Base-by-base conservation (phyloP, 2,888 invertebrate species). In the Furcula furcula region DNA sequence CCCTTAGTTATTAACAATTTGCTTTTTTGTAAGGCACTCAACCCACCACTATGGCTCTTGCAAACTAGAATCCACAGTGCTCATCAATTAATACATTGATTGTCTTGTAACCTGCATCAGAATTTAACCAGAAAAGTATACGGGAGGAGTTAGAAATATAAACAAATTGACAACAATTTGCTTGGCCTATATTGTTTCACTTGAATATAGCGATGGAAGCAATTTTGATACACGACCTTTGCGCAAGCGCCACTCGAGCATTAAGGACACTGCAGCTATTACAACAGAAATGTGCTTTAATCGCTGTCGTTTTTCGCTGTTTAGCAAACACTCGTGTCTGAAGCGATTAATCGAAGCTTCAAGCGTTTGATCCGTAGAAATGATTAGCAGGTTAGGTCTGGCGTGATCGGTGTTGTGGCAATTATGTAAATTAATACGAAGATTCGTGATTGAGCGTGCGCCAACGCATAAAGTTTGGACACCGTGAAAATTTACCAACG, bases 141-240 rank as follows among this genome's bases (percentile, higher is more conserved):
- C n/a, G n/a, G n/a, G n/a, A n/a, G n/a, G n/a, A n/a, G n/a, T n/a
- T n/a, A n/a, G n/a, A n/a, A n/a, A n/a, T n/a, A n/a, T n/a, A n/a
- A n/a, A n/a, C n/a, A n/a, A n/a, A n/a, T n/a, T n/a, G n/a, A n/a
- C n/a, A n/a, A n/a, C 43, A 49, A 42, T 34, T 27, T 39, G 37
- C 55, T 55, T 57, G 57, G 44, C 54, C 50, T 44, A 62, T 65
- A 64, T 57, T 40, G 44, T 37, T 42, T 60, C 53, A 50, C 55
- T 51, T 61, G 60, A 62, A 67, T 60, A 58, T 64, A 66, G 70
- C 55, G 56, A 63, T 59, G 65, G 57, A 68, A 51, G 61, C 62
- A 63, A 65, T 73, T 77, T 69, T 68, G 57, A 71, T 70, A 65
- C 64, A 74, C 72, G 76, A 71, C 78, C 81, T 81, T 80, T 78